These are phyloP conservation scores for Mystacides longicornis DNA, from an alignment of 2,888 invertebrate species.

Conservation along the genomic window DNA sequence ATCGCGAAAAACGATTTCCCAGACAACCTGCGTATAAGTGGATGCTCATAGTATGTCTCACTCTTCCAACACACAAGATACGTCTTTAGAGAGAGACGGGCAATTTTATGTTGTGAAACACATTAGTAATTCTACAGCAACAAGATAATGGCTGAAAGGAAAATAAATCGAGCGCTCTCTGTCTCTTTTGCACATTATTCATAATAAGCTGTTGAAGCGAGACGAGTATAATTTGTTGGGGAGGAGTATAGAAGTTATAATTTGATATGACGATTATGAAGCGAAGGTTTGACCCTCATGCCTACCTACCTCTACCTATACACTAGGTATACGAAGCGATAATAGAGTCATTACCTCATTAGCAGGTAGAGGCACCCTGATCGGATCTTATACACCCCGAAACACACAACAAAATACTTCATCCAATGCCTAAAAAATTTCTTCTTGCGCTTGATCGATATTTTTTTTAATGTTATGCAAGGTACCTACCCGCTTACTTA, in stretches of 20 bases:
- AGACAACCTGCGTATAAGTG: constrained; percentile 14
- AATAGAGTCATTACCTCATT: neutral
- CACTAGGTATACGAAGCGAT: neutral
- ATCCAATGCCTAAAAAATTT: no score
- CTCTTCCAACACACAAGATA: neutral
- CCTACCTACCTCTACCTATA: no score
- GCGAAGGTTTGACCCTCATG: constrained; percentile 4
- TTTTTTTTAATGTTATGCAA: no score
- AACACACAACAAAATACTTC: no score
- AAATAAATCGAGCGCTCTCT: constrained; percentile 1
- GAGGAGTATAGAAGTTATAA: neutral
- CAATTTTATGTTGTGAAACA: constrained; percentile 12
- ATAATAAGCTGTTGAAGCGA: neutral
- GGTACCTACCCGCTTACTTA: no score
- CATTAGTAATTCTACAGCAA: constrained; percentile 17
- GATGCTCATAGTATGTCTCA: constrained; percentile 1
- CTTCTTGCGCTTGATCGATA: no score
- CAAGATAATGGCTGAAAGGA: constrained; percentile 13
- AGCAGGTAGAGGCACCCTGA: no score
- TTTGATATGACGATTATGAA: constrained; percentile 1
- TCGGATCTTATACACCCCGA: no score
- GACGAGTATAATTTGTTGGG: neutral
- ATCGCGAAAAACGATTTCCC: constrained; percentile 12
- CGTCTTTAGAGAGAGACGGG: constrained; percentile 3
- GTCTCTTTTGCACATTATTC: neutral